Base-by-base conservation (phyloP, 2,797 vertebrate species). In the Leptoclinus maculatus region DNA sequence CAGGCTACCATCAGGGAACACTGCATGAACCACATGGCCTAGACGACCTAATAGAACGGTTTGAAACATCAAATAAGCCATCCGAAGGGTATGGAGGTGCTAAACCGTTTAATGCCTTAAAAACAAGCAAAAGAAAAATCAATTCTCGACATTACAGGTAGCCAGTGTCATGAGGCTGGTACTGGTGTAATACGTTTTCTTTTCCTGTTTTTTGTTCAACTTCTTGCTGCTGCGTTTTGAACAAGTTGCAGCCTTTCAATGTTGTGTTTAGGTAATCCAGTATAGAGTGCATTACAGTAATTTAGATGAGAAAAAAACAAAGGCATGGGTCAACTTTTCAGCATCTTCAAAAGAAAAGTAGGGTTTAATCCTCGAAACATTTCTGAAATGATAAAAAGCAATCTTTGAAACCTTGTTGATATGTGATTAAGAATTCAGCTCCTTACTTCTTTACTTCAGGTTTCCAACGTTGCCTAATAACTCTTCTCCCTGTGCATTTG, bases 141-240 rank as follows among this genome's bases (percentile, higher is more conserved):
- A 47, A 21, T 49, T 19, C 19, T 49, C 17, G 8, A 62, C 14
- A 16, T 63, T 0, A 25, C 7, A 62, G 23, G 23, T 62, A 25
- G 0, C 12, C 36, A 25, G 38, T 17, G 7, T 17, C 23, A 17
- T 62, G n/a, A 41, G 0, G 36, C 36, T 39, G 13, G 21, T 23
- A 60, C 58, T 23, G 11, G 3, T 60, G 6, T 38, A 14, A 13
- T 8, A 38, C 38, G 2, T 38, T 38, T 21, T 36, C 12, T 12
- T 39, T 13, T 34, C 13, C 58, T 23, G 12, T 6, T 14, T 60
- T 59, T n/a, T 59, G 4, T 58, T 58, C 5, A 36, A 59, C 21
- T 0, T 12, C 32, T 36, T 59, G 19, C 32, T 32, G 27, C 54
- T 58, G 56, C 10, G 11, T 59, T 58, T 59, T 59, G 19, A 58